Base-by-base conservation (phyloP, 2,888 invertebrate species). In the Acleris cristana region DNA sequence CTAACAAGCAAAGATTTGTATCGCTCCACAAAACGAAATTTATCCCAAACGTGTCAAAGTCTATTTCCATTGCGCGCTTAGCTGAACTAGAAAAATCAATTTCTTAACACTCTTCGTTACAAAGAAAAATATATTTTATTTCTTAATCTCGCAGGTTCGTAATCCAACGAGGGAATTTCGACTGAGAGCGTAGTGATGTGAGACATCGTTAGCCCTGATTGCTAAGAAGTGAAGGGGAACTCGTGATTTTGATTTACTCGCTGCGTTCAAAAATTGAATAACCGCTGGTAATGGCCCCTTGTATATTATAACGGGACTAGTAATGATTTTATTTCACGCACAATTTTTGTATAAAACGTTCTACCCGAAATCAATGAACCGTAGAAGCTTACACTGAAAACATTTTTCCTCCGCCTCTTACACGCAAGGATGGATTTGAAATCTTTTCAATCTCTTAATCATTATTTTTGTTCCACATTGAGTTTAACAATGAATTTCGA, bases 121-220 rank as follows among this genome's bases (percentile, higher is more conserved):
- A 34, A 40, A 8, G 62, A 61, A 69, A 70, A 70, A 69, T 60
- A 59, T 56, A 57, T 69, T 69, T 60, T 61, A 64, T 66, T 48
- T 51, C 57, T 51, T 44, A 52, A 51, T 18, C 26, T 54, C 64
- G 56, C 69, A 60, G 52, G 66, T 65, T 45, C 62, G 63, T 52
- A 54, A 61, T 70, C 26, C 53, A 58, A 57, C n/a, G 45, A 51
- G 52, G 58, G 40, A 49, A 30, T 53, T 52, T 21, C 21, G 52
- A 51, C 65, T 61, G 34, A 65, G 48, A 48, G 57, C 57, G 55
- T 69, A 71, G 65, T 71, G 69, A 67, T 70, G 69, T 70, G 71
- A 70, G 69, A 72, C 71, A 69, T 72, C 72, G 72, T 73, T 72
- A 74, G 75, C 72, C 71, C 73, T 75, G 75, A 76, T 78, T 76